phyloP scores from a whole-genome alignment of 2,113 vertebrate genomes.

The Nibea coibor region DNA sequence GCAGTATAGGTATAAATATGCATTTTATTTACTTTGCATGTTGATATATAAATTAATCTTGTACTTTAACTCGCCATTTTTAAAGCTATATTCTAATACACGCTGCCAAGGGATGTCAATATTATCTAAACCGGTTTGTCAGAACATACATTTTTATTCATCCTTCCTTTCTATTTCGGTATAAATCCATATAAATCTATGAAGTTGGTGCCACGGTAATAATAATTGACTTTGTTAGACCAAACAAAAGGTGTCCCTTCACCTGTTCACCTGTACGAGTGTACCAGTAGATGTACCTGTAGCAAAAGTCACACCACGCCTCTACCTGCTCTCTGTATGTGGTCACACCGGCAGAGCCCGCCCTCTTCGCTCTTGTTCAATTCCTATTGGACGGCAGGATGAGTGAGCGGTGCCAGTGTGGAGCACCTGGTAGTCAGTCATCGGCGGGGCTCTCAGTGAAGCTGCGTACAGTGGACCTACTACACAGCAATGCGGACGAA shows the following conservation, averaged over 20 bases:
- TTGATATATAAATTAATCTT: neutral
- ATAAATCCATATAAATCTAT: too few species aligned
- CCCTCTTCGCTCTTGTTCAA: slow-evolving; percentile 48
- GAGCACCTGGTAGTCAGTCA: slow-evolving; percentile 84
- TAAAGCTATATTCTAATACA: neutral
- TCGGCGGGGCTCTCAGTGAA: slow-evolving; percentile 50
- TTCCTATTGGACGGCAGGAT: slow-evolving; percentile 74
- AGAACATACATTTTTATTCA: neutral
- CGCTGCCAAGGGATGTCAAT: neutral
- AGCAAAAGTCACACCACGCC: slow-evolving; percentile 46
- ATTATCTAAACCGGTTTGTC: neutral
- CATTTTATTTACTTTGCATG: neutral
- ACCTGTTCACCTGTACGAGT: slow-evolving; percentile 18
- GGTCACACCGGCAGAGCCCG: slow-evolving; percentile 69
- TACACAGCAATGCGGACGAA: slow-evolving; percentile 80
- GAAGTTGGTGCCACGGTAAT: neutral
- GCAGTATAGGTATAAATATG: neutral
- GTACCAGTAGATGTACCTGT: slow-evolving; percentile 74
- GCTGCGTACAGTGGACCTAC: slow-evolving; percentile 55
- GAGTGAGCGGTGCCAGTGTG: slow-evolving; percentile 73
- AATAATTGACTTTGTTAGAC: neutral
- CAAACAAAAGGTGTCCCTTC: neutral
- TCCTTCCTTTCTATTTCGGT: neutral
- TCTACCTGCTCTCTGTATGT: slow-evolving; percentile 72
- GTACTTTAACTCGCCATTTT: neutral